Evolutionary conservation across 2,888 invertebrate species (phyloP).

Genomic region (Arenicola marina): DNA sequence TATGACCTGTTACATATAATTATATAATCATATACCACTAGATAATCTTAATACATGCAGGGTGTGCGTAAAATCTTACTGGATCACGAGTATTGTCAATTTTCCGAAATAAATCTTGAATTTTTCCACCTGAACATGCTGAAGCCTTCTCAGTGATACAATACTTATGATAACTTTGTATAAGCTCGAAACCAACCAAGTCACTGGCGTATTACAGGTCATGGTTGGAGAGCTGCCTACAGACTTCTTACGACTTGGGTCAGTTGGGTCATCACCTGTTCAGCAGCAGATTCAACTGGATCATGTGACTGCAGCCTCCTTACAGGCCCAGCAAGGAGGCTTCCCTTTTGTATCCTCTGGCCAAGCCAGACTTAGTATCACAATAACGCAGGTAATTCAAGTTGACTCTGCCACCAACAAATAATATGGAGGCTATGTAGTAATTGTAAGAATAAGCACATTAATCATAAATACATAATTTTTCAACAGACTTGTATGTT

Average conservation of each 20-base stretch:
- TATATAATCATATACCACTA: no score
- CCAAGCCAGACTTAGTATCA: conserved; percentile 73
- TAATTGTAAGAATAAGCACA: background rate
- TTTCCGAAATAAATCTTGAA: no score
- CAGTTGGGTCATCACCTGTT: conserved; percentile 57
- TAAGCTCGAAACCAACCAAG: no score
- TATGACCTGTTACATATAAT: no score
- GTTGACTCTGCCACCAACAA: background rate
- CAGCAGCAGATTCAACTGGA: conserved; percentile 78
- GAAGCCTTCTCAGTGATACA: no score
- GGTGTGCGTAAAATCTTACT: no score
- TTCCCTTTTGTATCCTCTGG: conserved; percentile 18
- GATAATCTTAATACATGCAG: no score
- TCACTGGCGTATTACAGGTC: conserved; percentile 65
- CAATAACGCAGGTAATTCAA: conserved; percentile 76
- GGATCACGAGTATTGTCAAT: no score
- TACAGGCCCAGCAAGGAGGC: conserved; percentile 58
- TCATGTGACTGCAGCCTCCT: conserved; percentile 69
- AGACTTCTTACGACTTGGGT: conserved; percentile 71
- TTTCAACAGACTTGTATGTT: background rate
- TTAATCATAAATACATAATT: background rate
- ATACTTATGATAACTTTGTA: no score
- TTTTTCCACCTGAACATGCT: no score
- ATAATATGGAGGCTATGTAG: no score
- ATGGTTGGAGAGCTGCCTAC: conserved; percentile 79